Evolutionary conservation across 2,113 vertebrate genomes (phyloP).

Genomic region (Canis aureus): DNA sequence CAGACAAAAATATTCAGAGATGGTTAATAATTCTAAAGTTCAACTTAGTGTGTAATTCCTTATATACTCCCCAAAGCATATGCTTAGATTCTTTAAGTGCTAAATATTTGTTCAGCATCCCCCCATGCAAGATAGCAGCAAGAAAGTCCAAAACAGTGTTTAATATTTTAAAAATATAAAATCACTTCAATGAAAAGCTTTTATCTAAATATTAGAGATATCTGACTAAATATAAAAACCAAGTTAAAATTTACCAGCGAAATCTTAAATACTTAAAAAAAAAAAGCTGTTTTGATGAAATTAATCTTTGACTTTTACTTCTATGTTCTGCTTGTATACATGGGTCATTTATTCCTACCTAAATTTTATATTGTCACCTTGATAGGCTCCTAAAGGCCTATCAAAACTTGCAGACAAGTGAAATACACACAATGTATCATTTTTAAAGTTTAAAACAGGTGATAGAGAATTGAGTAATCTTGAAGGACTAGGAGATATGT

Average conservation of each 20-base stretch:
- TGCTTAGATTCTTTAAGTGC: not conserved
- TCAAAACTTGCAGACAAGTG: not conserved
- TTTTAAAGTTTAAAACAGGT: constrained; percentile 12
- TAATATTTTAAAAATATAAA: not conserved
- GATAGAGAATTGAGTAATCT: not conserved
- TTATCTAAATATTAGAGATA: not conserved
- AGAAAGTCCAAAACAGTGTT: not conserved
- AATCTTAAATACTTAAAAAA: not conserved
- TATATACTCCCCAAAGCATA: not conserved
- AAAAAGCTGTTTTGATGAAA: not conserved
- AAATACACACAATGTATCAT: not conserved
- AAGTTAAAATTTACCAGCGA: constrained; percentile 39
- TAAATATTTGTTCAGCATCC: not conserved
- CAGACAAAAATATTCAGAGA: not conserved
- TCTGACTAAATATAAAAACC: not conserved
- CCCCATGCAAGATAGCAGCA: not conserved
- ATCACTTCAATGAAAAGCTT: not conserved
- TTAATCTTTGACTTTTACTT: not conserved
- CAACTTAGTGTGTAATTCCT: not conserved
- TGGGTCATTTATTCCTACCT: not conserved
- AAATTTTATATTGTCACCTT: not conserved
- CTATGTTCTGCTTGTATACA: not conserved
- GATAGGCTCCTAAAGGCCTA: not conserved
- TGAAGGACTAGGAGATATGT: not conserved
- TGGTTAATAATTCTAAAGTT: not conserved